Evolutionary conservation across 2,888 invertebrate species (phyloP).

Genomic region (Omphaloscelis lunosa): DNA sequence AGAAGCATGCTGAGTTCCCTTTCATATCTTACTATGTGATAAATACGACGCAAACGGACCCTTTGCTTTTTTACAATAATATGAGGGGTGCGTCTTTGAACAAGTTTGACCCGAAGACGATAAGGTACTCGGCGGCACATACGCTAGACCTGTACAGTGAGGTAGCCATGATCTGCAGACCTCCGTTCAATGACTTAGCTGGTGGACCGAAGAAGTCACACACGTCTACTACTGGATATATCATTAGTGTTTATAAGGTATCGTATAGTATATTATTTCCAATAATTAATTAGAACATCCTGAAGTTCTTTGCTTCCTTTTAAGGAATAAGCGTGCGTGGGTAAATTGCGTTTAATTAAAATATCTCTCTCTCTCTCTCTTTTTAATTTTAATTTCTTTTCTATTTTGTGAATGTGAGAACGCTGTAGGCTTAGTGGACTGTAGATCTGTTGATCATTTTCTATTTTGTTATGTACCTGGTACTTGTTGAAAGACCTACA

Average conservation of each 20-base stretch:
- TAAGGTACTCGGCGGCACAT: slow-evolving; percentile 96
- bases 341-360: too few species aligned
- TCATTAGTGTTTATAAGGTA: slow-evolving; percentile 97
- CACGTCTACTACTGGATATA: slow-evolving; percentile 96
- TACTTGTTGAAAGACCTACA: too few species aligned
- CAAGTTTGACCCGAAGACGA: slow-evolving; percentile 95
- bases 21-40: slow-evolving; percentile 97
- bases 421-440: too few species aligned
- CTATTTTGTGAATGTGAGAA: too few species aligned
- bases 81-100: slow-evolving; percentile 95
- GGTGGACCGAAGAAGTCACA: slow-evolving; percentile 94
- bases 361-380: too few species aligned
- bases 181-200: slow-evolving; percentile 95
- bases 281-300: not conserved
- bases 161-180: slow-evolving; percentile 97
- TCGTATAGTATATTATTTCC: not conserved
- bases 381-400: too few species aligned
- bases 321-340: too few species aligned
- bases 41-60: slow-evolving; percentile 96
- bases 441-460: too few species aligned
- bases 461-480: too few species aligned
- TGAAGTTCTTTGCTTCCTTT: too few species aligned
- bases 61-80: slow-evolving; percentile 95
- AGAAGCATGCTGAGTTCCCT: slow-evolving; percentile 96
- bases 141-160: slow-evolving; percentile 97